Evolutionary conservation across 2,888 invertebrate genomes (phyloP).

Genomic region (Pachliopta kotzebuea): DNA sequence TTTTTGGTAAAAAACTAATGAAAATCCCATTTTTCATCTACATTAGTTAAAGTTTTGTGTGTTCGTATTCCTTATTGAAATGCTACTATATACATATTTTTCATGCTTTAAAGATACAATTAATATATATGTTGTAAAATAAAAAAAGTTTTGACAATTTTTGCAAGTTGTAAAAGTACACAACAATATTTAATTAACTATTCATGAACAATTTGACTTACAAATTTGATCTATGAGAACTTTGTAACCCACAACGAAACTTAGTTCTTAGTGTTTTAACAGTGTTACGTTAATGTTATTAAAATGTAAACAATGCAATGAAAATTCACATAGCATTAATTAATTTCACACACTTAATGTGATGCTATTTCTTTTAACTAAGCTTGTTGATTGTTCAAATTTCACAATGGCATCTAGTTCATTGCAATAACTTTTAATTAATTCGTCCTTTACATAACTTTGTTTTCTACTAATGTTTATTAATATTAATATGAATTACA

Average conservation of each 20-base stretch:
- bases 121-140: too few relatives aligned
- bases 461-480: slow-evolving; percentile 11
- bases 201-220: slow-evolving; percentile 10
- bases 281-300: slow-evolving; percentile 22
- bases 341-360: slow-evolving; percentile 26
- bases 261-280: slow-evolving; percentile 23
- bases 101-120: too few relatives aligned
- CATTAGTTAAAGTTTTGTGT: too few relatives aligned
- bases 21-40: too few relatives aligned
- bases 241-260: not conserved
- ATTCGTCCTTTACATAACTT: slow-evolving; percentile 7
- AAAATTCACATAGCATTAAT: slow-evolving; percentile 25
- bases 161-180: too few relatives aligned
- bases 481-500: not conserved
- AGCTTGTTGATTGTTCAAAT: slow-evolving; percentile 20
- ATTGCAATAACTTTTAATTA: slow-evolving; percentile 25
- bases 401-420: slow-evolving; percentile 17
- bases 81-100: too few relatives aligned
- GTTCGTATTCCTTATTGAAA: too few relatives aligned
- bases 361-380: slow-evolving; percentile 14
- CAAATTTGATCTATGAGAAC: slow-evolving; percentile 19
- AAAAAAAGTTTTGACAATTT: too few relatives aligned
- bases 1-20: too few relatives aligned
- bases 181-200: not conserved
- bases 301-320: slow-evolving; percentile 28